phyloP scores from a whole-genome alignment of 2,888 invertebrate species.

The Lydus trimaculatus region DNA sequence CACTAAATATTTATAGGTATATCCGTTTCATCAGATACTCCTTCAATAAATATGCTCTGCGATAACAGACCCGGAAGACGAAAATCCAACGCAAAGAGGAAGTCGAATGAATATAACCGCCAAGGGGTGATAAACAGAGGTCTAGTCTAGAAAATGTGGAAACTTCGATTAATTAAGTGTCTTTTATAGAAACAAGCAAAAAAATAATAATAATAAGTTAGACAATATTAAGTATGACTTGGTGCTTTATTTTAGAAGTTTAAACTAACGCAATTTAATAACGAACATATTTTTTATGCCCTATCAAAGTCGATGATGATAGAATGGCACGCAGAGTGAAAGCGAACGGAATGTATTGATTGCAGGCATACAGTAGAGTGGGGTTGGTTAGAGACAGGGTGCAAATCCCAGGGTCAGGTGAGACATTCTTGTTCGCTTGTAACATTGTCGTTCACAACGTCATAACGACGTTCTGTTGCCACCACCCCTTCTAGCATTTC shows the following conservation, averaged over 20 bases:
- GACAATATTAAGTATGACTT: background rate
- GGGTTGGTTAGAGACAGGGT: constrained; percentile 28
- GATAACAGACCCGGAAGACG: background rate
- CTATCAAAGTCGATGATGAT: constrained; percentile 26
- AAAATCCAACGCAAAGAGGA: background rate
- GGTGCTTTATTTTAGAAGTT: background rate
- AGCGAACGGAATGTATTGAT: constrained; percentile 45
- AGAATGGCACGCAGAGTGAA: constrained; percentile 27
- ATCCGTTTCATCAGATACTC: background rate
- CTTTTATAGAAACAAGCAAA: background rate
- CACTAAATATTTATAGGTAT: background rate
- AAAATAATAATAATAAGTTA: too few species aligned
- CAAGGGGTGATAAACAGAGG: background rate
- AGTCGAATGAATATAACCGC: constrained; percentile 5
- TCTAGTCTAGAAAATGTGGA: background rate
- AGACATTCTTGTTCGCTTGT: constrained; percentile 40
- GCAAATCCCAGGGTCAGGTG: constrained; percentile 39
- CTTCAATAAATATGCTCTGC: background rate
- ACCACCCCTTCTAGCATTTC: constrained; percentile 16
- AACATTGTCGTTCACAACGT: constrained; percentile 37
- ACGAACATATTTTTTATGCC: constrained; percentile 25
- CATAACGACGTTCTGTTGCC: constrained; percentile 33
- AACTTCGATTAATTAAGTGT: background rate
- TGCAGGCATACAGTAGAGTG: constrained; percentile 34
- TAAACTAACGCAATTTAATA: constrained; percentile 24